These are phyloP conservation scores for Pachymerium ferrugineum DNA, from an alignment of 2,888 invertebrate species.

Conservation along the genomic window DNA sequence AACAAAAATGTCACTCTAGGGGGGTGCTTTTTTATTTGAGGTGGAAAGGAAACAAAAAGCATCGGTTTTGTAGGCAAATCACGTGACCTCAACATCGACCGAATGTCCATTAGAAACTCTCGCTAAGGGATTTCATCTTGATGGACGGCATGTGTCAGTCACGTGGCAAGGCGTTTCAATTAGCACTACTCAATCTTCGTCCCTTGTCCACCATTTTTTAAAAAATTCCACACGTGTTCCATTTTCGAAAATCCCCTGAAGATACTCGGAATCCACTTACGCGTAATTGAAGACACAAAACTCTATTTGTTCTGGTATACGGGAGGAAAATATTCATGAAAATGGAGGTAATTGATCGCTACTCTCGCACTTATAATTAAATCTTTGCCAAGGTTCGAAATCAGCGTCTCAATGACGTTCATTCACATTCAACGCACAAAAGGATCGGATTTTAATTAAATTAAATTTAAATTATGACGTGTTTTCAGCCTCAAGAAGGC, in stretches of 20 bases:
- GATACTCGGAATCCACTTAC: not conserved
- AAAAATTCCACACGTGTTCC: not conserved
- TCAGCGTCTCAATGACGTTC: slow-evolving; percentile 7
- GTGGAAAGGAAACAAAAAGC: not conserved
- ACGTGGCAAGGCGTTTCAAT: slow-evolving; percentile 16
- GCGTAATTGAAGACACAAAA: not conserved
- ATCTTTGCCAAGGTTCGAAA: not conserved
- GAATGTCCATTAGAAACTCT: not conserved
- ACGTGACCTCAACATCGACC: slow-evolving; percentile 9
- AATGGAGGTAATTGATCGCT: not conserved
- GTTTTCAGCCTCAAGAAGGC: not conserved
- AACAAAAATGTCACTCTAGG: slow-evolving; percentile 13
- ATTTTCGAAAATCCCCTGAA: not conserved
- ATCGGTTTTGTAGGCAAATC: not conserved
- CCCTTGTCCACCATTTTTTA: slow-evolving; percentile 22
- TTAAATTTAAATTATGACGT: slow-evolving; percentile 22
- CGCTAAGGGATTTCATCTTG: slow-evolving; percentile 14
- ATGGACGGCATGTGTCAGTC: slow-evolving; percentile 8
- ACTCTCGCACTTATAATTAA: not conserved
- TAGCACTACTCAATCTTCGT: slow-evolving; percentile 12
- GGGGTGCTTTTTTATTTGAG: slow-evolving; percentile 2
- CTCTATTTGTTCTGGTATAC: no score
- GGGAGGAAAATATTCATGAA: no score
- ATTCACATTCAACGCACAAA: slow-evolving; percentile 8
- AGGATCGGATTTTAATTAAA: slow-evolving; percentile 4